A percentile compares a stretch with the other conserved stretches of the same genome.
These are phyloP conservation scores for Spongilla lacustris DNA, from an alignment of 37 sponge, comb jelly and placozoan species.

Conservation along the genomic window DNA sequence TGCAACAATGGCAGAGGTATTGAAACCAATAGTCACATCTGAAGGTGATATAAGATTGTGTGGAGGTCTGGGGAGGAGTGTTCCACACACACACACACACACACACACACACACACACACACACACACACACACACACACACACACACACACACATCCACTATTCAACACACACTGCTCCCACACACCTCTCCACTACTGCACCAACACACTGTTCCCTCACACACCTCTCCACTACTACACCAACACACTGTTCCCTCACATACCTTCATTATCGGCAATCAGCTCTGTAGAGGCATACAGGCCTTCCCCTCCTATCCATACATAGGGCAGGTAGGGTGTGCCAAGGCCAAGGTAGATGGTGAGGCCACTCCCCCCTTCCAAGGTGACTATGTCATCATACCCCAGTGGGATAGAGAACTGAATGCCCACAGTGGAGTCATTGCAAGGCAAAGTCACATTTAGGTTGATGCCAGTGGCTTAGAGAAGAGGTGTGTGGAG, in stretches of 20 bases:
- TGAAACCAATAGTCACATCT: too few species aligned
- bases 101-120: conserved; percentile 1
- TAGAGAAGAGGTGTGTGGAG: too few species aligned
- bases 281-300: not conserved
- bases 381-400: not conserved
- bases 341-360: not conserved
- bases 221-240: too few species aligned
- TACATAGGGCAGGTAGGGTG: not conserved
- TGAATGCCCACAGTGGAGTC: not conserved
- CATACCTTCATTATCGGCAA: not conserved
- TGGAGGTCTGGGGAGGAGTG: too few species aligned
- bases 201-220: too few species aligned
- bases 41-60: too few species aligned
- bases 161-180: not conserved
- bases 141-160: conserved; percentile 1
- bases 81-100: not conserved
- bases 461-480: not conserved
- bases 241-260: too few species aligned
- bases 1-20: too few species aligned
- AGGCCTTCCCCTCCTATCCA: not conserved
- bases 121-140: conserved; percentile 5
- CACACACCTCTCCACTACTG: too few species aligned
- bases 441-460: not conserved
- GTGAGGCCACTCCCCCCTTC: not conserved
- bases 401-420: not conserved